phyloP scores from a whole-genome alignment of 2,113 vertebrate genomes.

The Eudorcas thomsonii region DNA sequence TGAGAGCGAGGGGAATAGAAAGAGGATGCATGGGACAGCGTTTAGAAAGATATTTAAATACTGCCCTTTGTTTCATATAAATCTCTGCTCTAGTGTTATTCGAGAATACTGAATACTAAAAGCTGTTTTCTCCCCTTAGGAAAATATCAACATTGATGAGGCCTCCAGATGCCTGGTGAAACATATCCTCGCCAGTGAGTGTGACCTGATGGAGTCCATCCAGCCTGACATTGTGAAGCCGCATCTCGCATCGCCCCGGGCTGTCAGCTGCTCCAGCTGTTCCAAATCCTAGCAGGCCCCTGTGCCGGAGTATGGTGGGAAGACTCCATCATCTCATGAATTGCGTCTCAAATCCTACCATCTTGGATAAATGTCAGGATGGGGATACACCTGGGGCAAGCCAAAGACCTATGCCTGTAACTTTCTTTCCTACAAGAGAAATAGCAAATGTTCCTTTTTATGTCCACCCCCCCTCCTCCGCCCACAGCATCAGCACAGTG shows the following conservation, averaged over 20 bases:
- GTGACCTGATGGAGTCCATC: constrained; percentile 86
- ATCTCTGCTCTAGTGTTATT: neutral
- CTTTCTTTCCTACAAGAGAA: constrained; percentile 25
- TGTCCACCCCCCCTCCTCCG: neutral
- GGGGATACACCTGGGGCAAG: neutral
- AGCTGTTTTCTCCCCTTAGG: constrained; percentile 79
- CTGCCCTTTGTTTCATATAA: neutral
- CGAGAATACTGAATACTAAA: neutral
- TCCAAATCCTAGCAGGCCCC: constrained; percentile 84
- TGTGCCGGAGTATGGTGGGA: neutral
- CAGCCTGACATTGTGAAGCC: constrained; percentile 91
- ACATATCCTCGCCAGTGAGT: constrained; percentile 95
- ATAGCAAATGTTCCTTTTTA: constrained; percentile 6
- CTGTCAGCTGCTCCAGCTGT: constrained; percentile 89
- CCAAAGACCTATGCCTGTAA: neutral
- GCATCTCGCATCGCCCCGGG: constrained; percentile 83
- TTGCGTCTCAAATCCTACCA: constrained; percentile 22
- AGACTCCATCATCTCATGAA: neutral
- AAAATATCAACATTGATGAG: constrained; percentile 95
- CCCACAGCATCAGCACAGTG: neutral
- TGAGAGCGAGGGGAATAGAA: neutral
- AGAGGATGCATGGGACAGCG: neutral
- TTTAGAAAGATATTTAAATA: neutral
- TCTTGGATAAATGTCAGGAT: neutral
- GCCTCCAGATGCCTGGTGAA: constrained; percentile 95